phyloP scores from a whole-genome alignment of 2,113 vertebrate genomes.

The Mustela lutreola region DNA sequence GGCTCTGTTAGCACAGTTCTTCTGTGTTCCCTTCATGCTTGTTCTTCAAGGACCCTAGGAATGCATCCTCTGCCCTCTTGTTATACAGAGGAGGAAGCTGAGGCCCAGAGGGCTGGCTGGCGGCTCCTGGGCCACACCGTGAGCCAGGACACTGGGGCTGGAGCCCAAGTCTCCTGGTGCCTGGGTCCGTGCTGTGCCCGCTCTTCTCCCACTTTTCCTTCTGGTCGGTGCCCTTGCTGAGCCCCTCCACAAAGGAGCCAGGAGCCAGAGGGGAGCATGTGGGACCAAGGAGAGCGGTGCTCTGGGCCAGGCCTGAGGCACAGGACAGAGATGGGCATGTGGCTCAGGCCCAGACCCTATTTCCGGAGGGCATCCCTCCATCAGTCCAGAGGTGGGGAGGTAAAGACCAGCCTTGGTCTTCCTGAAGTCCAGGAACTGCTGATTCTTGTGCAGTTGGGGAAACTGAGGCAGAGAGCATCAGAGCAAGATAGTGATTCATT shows the following conservation, averaged over 20 bases:
- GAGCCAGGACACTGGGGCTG: neutral
- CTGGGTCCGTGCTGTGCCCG: neutral
- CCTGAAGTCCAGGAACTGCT: neutral
- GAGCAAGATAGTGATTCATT: neutral
- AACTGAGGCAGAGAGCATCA: neutral
- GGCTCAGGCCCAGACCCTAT: neutral
- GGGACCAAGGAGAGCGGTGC: neutral
- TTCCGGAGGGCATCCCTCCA: neutral
- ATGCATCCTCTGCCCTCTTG: neutral
- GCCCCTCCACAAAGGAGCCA: neutral
- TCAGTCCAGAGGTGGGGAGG: neutral
- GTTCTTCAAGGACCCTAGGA: neutral
- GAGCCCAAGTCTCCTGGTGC: neutral
- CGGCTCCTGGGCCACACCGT: neutral
- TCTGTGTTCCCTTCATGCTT: neutral
- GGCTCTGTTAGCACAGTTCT: neutral
- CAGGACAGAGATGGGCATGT: neutral
- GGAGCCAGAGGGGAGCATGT: neutral
- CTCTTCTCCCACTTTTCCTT: neutral
- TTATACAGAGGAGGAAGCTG: neutral
- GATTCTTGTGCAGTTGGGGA: neutral
- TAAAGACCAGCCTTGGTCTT: neutral
- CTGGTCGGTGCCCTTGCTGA: neutral
- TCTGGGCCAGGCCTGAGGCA: neutral
- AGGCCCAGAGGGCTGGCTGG: neutral